phyloP scores from a whole-genome alignment of 2,888 invertebrate species.

The Myathropa florea region DNA sequence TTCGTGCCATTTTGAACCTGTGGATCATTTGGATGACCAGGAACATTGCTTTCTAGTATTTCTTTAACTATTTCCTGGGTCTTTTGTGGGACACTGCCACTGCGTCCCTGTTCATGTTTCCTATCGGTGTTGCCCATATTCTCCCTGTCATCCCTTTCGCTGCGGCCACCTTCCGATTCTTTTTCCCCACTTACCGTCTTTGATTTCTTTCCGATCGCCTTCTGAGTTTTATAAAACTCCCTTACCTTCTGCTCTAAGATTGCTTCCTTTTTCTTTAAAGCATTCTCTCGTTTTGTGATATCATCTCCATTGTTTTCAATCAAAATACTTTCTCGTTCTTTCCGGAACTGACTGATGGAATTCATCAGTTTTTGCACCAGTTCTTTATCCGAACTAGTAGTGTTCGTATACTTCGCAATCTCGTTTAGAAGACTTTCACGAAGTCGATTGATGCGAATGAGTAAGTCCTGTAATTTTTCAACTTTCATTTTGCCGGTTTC shows the following conservation, averaged over 20 bases:
- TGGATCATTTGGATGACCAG: neutral
- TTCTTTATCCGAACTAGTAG: slow-evolving; percentile 10
- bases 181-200: neutral
- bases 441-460: slow-evolving; percentile 76
- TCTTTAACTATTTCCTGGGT: neutral
- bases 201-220: slow-evolving; percentile 12
- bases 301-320: slow-evolving; percentile 51
- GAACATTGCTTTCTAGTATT: neutral
- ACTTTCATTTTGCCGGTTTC: slow-evolving; percentile 73
- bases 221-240: slow-evolving; percentile 73
- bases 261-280: slow-evolving; percentile 76
- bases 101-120: too few relatives aligned
- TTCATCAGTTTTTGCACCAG: slow-evolving; percentile 62
- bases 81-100: neutral
- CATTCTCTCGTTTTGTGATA: slow-evolving; percentile 73
- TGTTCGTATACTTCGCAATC: slow-evolving; percentile 72
- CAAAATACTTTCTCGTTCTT: slow-evolving; percentile 75
- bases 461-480: slow-evolving; percentile 73
- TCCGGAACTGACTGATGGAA: slow-evolving; percentile 74
- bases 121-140: too few relatives aligned
- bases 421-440: slow-evolving; percentile 75
- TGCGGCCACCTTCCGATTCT: neutral
- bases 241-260: slow-evolving; percentile 72
- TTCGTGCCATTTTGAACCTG: neutral
- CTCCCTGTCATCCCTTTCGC: too few relatives aligned